Evolutionary conservation across 2,888 invertebrate genomes (phyloP).

Genomic region (Baronia brevicornis): DNA sequence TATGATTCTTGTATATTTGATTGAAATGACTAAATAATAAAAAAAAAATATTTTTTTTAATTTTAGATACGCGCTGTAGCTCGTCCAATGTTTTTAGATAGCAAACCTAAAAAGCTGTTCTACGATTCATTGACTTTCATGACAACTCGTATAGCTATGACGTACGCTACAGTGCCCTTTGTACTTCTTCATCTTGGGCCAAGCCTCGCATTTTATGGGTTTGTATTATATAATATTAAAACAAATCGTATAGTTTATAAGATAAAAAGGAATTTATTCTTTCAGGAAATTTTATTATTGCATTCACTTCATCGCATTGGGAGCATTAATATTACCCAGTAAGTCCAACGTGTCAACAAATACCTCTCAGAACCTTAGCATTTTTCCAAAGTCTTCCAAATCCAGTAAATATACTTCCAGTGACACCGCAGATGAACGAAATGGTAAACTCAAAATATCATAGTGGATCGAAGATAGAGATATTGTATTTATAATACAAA

Average conservation of each 20-base stretch:
- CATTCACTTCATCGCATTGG: slow-evolving; percentile 64
- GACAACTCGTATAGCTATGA: slow-evolving; percentile 88
- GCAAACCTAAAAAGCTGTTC: slow-evolving; percentile 78
- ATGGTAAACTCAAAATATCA: slow-evolving; percentile 48
- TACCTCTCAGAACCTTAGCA: slow-evolving; percentile 24
- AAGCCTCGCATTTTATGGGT: slow-evolving; percentile 86
- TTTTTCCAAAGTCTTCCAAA: slow-evolving; percentile 31
- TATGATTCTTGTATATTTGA: no score
- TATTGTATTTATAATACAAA: neutral
- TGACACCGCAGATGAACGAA: slow-evolving; percentile 35
- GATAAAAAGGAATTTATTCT: slow-evolving; percentile 20
- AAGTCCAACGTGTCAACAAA: slow-evolving; percentile 24
- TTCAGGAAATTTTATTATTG: slow-evolving; percentile 76
- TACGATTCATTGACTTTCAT: slow-evolving; percentile 91
- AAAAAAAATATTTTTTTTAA: slow-evolving; percentile 3
- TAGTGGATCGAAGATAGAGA: slow-evolving; percentile 21
- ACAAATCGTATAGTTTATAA: neutral
- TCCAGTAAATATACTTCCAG: slow-evolving; percentile 22
- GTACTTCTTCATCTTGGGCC: slow-evolving; percentile 90
- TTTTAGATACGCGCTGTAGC: slow-evolving; percentile 84
- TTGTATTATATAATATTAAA: slow-evolving; percentile 40
- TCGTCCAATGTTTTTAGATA: slow-evolving; percentile 85
- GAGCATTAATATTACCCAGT: slow-evolving; percentile 57
- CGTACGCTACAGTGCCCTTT: slow-evolving; percentile 94
- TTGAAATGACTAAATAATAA: no score